Evolutionary conservation across 2,888 invertebrate species (phyloP), one percentile per base, ranked within the genome.

Genomic region (Vesta saturnalis): DNA sequence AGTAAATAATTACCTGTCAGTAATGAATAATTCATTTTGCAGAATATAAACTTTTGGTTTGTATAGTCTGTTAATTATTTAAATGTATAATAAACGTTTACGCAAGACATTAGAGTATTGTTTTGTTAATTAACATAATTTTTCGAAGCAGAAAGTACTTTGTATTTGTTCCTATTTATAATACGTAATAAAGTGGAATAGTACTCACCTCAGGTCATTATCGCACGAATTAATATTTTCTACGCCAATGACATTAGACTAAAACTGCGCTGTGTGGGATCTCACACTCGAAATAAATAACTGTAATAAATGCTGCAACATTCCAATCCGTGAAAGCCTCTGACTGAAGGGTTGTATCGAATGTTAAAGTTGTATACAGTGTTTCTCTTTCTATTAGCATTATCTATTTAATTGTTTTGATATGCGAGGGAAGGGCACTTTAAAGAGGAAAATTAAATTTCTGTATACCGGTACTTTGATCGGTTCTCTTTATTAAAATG

Each of bases 281-380:
- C 68, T 55, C 52, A 70, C 75, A 75, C 74, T 72, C 72, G 74
- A 76, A 76, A 78, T 76, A 77, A 78, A 79, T 79, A 79, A 78
- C 78, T 73, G 74, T 77, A 79, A 80, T 79, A 80, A 80, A 80
- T 76, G 78, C 75, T 77, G 77, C 76, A 72, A 69, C 79, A 77
- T 78, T 78, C 79, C 77, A 72, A 70, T 72, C 72, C 70, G 72
- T 72, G 73, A 76, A 73, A 67, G 67, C 60, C 39, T 62, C 54
- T 67, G 73, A 23, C 21, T 54, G 60, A 72, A 75, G 77, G 79
- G 78, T 79, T 75, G 77, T 78, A 78, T 77, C 76, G 75, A 75
- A 76, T 78, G 78, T 78, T 23, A n/a, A n/a, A 39, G 39, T 39
- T 79, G 77, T 77, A 74, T 59, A 35, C n/a, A n/a, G n/a, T 54